Evolutionary conservation across 2,888 invertebrate genomes (phyloP).

Genomic region (Cephonodes hylas): DNA sequence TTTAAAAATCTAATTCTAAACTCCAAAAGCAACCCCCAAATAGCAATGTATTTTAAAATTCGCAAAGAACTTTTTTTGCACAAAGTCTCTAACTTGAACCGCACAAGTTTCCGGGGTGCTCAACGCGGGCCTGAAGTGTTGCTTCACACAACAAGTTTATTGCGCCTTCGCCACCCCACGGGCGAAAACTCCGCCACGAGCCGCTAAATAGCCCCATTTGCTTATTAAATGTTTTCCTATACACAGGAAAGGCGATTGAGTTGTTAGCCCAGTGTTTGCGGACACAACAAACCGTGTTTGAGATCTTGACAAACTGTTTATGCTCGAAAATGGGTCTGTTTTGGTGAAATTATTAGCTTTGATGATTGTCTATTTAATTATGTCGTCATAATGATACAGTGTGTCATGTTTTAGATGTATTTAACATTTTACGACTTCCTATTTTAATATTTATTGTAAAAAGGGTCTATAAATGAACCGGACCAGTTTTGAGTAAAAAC

Average conservation of each 20-base stretch:
- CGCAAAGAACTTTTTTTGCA: no score
- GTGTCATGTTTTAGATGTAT: no score
- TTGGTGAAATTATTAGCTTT: neutral
- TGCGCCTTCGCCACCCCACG: constrained; percentile 31
- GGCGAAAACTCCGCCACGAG: neutral
- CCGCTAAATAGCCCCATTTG: constrained; percentile 48
- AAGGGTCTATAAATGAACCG: no score
- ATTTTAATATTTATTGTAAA: no score
- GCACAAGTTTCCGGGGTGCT: constrained; percentile 37
- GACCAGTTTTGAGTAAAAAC: no score
- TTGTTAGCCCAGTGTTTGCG: constrained; percentile 3
- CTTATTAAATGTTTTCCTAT: constrained; percentile 41
- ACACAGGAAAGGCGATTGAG: constrained; percentile 15
- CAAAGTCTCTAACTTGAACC: constrained; percentile 30
- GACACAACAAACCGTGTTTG: neutral
- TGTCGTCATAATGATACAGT: no score
- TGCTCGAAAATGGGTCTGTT: neutral
- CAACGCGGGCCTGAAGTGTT: constrained; percentile 48
- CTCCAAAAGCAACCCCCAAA: no score
- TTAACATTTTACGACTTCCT: no score
- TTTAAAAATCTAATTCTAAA: no score
- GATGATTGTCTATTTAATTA: neutral
- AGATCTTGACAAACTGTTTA: neutral
- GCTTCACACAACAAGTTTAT: constrained; percentile 59
- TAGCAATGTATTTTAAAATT: no score